Conservation (phyloP, 2,113 vertebrate species). For the Helogale parvula region DNA sequence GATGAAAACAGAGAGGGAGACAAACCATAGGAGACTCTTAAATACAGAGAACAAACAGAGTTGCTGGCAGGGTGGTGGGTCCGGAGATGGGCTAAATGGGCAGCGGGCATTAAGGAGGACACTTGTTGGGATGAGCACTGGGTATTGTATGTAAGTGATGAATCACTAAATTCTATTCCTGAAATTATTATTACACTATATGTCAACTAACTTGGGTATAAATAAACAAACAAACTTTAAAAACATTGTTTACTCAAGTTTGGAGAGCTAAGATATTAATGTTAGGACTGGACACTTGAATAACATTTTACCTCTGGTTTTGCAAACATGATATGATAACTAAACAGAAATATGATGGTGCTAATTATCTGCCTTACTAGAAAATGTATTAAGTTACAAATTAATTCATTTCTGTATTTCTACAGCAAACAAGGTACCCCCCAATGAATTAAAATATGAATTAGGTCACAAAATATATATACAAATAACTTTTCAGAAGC, state of each 20-base stretch:
- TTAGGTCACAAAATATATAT: neutral
- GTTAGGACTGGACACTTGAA: neutral
- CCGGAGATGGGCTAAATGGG: no score
- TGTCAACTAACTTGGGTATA: no score
- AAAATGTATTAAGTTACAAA: conserved; percentile 39
- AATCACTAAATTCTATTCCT: no score
- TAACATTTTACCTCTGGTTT: conserved; percentile 38
- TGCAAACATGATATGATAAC: conserved; percentile 17
- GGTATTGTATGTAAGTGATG: no score
- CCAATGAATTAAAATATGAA: conserved; percentile 37
- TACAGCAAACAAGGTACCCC: neutral
- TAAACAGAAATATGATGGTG: conserved; percentile 27
- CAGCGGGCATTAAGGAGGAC: no score
- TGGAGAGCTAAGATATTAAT: neutral
- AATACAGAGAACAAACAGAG: no score
- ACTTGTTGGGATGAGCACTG: no score
- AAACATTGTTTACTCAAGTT: neutral
- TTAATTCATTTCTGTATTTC: conserved; percentile 35
- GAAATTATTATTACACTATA: no score
- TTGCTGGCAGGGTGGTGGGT: no score
- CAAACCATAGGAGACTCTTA: no score
- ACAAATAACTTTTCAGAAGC: neutral
- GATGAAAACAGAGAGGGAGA: no score
- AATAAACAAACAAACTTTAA: neutral
- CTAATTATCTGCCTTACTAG: conserved; percentile 30